Base-by-base conservation (phyloP, 2,888 invertebrate species). In the Cephus pygmeus region DNA sequence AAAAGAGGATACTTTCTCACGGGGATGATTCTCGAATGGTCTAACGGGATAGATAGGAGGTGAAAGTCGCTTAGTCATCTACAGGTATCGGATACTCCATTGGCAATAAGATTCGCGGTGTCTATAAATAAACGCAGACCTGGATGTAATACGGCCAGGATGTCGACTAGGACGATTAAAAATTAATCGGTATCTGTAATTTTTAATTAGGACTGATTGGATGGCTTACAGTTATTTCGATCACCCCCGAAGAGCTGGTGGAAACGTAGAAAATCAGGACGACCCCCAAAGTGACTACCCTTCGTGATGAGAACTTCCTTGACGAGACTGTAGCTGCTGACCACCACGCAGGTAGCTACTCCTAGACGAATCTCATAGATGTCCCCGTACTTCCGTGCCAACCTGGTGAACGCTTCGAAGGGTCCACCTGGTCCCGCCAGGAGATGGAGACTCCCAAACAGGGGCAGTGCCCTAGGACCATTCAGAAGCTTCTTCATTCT, bases 201-300 rank as follows among this genome's bases (percentile, higher is more conserved):
- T 56, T 56, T 23, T 56, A 56, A 56, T 9, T 23, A 56, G 56
- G 23, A 2, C 56, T 23, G 56, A 56, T 56, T 23, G 1, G 23
- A 56, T 56, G 56, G 56, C 97, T 97, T 92, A 97, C 97, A 97
- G 90, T 97, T 97, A 91, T 96, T 96, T 77, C 97, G 93, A 91
- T 97, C 95, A 56, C 96, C 97, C 36, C 96, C 96, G 90, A 97
- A 97, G 12, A 97, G 94, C 83, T 95, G 94, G 88, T 97, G 95
- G 90, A 96, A 97, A 31, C 97, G 92, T 83, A 95, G 90, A 90
- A 97, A 97, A 89, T 97, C 95, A 0, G 97, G 97, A 12, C 97
- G 93, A 15, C 97, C 96, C 1, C 96, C 96, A 91, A 97, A 97
- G 86, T 95, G 95, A 81, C 95, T 95, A 6, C 97, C 97, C 87